phyloP scores from a whole-genome alignment of 2,113 vertebrate species.

The Pterophyllum scalare region DNA sequence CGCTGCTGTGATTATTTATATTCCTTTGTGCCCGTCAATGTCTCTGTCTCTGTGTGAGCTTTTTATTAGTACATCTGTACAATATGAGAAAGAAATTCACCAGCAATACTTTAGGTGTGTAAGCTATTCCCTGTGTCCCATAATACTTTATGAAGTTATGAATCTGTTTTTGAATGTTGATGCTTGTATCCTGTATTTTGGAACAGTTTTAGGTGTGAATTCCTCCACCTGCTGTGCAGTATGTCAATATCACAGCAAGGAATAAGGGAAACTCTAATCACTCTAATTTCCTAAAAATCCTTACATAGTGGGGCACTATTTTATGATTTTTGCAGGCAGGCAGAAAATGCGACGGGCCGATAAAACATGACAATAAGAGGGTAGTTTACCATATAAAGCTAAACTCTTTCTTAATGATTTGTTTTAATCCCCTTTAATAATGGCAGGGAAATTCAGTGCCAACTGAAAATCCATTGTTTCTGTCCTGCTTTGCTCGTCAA shows the following conservation, averaged over 20 bases:
- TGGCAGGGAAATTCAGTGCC: background rate
- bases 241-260: conserved; percentile 32
- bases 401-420: background rate
- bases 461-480: background rate
- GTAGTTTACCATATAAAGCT: background rate
- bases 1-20: conserved; percentile 26
- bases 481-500: background rate
- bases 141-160: conserved; percentile 20
- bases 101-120: conserved; percentile 8
- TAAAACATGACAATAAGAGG: background rate
- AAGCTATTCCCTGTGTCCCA: conserved; percentile 2
- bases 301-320: conserved; percentile 30
- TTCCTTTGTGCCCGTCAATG: background rate
- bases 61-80: background rate
- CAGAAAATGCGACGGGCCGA: background rate
- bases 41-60: conserved; percentile 1
- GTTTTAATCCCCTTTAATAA: background rate
- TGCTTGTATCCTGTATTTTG: background rate
- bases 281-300: conserved; percentile 50
- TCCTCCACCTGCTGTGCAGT: conserved; percentile 20
- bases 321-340: conserved; percentile 6
- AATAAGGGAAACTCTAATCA: conserved; percentile 41
- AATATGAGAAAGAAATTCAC: conserved; percentile 8
- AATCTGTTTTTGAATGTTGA: background rate
- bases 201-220: conserved; percentile 27